Base-by-base conservation (phyloP, 1,140 invertebrate species). In the Drosophila kepulauana region DNA sequence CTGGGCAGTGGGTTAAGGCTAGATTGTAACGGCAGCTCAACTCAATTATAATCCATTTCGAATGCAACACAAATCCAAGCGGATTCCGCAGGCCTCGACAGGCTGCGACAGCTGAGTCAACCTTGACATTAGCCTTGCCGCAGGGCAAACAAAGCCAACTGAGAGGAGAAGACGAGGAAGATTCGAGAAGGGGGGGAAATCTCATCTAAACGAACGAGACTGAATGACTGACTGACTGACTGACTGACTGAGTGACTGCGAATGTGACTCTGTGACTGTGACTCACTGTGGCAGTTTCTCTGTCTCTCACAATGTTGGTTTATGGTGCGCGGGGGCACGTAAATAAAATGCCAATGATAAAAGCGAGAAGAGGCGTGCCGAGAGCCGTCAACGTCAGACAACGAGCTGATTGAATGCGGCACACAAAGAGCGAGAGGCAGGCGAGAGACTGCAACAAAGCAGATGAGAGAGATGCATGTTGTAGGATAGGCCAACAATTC, bases 91-190 rank as follows among this genome's bases (percentile, higher is more conserved):
- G 57, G 63, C 68, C 59, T 63, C 52, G 65, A 45, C 71, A 67
- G 56, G 64, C 65, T 49, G 43, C 66, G 66, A 75, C 71, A 69
- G 66, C 72, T 72, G 68, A 76, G 62, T 59, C 77, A 79, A 79
- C 78, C 78, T 79, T 79, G 78, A 79, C 78, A 79, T 79, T 79
- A 79, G 74, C 78, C 78, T 79, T 79, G 78, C 74, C 72, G 66
- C 76, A 71, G 67, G 72, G 45, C 65, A 70, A 78, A 78, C 66
- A 75, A 66, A 77, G 58, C 16, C 49, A 33, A 43, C 46, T n/a
- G 48, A 16, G 45, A 25, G 20, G 20, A 25, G 20, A 25, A 25
- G 45, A 2, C 45, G n/a, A 5, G 5, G 45, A 16, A 46, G 20
- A 25, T 25, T 25, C 20, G 0, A 25, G 13, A 10, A 10, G 15